Evolutionary conservation across 1,140 invertebrate genomes (phyloP), one percentile per base, ranked within the genome.

Genomic region (Sitodiplosis mosellana): DNA sequence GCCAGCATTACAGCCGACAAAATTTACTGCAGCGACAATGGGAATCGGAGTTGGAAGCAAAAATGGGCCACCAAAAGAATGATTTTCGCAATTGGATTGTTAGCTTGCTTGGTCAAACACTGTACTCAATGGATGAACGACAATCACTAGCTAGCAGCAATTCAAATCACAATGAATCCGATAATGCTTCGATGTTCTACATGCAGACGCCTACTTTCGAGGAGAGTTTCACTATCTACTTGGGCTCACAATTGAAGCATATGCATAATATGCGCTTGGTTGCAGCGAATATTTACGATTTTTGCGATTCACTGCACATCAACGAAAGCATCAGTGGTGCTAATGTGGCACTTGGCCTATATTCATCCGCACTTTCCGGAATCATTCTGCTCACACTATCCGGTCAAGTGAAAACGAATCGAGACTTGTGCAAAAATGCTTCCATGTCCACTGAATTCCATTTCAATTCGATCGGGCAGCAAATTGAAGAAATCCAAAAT

Each of bases 221-320:
- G 68, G 91, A 96, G 70, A 95, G 91, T 69, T 96, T 96, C 61
- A 97, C 91, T 14, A 95, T 96, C 56, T 90, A 96, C 70, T 70
- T 96, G 48, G 93, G 93, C 49, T 90, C 91, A 2, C 94, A 99
- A 69, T 76, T 98, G 67, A 99, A 99, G 69, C 90, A 95, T 59
- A 97, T 92, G 73, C 92, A 99, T 66, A 99, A 99, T 68, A 82
- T 97, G 53, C 72, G 93, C 45, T 80, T 99, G 47, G 68, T 96
- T 7, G 83, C 86, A 51, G 81, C 81, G 11, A 80, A 92, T 67
- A 75, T 86, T 22, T 73, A 94, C 52, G 86, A 94, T 58, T 75
- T 96, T 51, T 93, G 90, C 63, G 71, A 75, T 51, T 61, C 62
- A 0, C 34, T 64, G 52, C 70, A 72, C 49, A 69, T 67, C 36